Evolutionary conservation across 2,113 vertebrate genomes (phyloP).

Genomic region (Toxostoma redivivum): DNA sequence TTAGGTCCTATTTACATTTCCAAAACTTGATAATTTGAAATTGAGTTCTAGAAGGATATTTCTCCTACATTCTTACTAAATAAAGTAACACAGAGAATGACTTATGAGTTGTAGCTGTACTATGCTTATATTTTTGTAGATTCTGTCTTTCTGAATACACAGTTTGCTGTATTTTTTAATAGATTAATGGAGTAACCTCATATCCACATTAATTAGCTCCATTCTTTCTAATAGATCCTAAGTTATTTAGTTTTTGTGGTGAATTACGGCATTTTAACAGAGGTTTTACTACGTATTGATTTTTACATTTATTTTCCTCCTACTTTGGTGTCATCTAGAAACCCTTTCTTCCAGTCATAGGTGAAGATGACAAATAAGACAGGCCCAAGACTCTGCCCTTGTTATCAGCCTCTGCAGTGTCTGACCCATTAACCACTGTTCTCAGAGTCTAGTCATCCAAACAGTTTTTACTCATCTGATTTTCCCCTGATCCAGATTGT

Average conservation of each 20-base stretch:
- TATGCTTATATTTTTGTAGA: background rate
- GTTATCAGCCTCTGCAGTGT: background rate
- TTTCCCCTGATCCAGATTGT: accelerated
- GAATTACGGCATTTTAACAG: background rate
- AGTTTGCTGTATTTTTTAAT: background rate
- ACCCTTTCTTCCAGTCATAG: background rate
- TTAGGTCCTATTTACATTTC: background rate
- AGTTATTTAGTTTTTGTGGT: background rate
- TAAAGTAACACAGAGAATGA: background rate
- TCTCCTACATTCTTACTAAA: background rate
- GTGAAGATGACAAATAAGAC: background rate
- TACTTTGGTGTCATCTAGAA: background rate
- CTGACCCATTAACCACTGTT: background rate
- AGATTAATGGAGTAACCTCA: background rate
- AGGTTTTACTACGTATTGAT: background rate
- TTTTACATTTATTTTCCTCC: background rate
- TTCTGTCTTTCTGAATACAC: background rate
- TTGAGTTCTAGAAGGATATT: background rate
- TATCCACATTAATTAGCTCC: background rate
- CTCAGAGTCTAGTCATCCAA: background rate
- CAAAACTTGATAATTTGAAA: background rate
- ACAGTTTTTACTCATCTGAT: background rate
- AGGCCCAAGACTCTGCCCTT: background rate
- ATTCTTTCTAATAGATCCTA: background rate
- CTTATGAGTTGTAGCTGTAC: background rate